Base-by-base conservation (phyloP, 1,140 invertebrate species). In the Micrasema minimum region DNA sequence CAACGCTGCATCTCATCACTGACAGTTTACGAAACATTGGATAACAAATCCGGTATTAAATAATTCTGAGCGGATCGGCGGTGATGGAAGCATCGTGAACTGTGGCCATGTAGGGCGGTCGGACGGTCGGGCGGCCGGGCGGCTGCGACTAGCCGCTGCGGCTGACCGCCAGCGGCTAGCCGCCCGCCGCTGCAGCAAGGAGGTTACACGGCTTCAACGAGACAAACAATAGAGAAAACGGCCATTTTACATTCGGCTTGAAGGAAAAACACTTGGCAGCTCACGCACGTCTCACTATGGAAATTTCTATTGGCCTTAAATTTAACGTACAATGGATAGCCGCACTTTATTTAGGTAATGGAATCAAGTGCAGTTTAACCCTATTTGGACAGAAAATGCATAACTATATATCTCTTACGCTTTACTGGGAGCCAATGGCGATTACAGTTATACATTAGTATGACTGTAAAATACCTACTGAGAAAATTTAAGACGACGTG, bases 181-280 rank as follows among this genome's bases (percentile, higher is more conserved):
- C 5, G 11, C 37, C 37, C 5, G 37, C 37, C 37, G 5, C 5
- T 6, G 37, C 5, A 5, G 11, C 46, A 48, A 11, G 18, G 46
- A 2, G 50, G 26, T n/a, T 22, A 23, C 3, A 22, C 50, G 23
- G 20, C 43, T 43, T 35, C 66, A 62, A 74, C 67, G 46, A 64
- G 53, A 68, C 61, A 16, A 59, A 74, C 69, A 74, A 74, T 74
- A 67, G 72, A 74, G 72, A 71, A 74, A 71, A 74, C 65, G 66
- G 64, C 43, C 41, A 71, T 74, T 74, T 64, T 68, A 68, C 69
- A 74, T 71, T 66, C 48, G 59, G 66, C 16, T 59, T 48, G 23
- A 48, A 35, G 51, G 72, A 57, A 45, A 51, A 55, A 26, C 48
- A 66, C 43, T 72, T 68, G 35, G 65, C 69, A 74, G 35, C 57